These are phyloP conservation scores for Lethenteron reissneri DNA, from an alignment of 2,113 vertebrate genomes.

Conservation along the genomic window DNA sequence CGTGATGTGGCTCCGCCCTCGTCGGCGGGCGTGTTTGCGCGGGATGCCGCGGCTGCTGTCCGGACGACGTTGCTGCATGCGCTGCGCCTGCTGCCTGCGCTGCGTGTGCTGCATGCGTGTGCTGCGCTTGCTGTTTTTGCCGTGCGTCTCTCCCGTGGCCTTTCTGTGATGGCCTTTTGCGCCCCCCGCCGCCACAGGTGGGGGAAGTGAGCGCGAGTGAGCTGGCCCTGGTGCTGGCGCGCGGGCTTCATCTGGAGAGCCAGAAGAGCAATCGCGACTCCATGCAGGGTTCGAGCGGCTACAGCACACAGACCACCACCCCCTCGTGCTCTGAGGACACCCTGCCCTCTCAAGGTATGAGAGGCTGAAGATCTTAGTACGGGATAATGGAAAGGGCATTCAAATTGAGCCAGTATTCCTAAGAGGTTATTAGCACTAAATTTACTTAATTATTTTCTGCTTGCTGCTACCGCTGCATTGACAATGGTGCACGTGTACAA, in stretches of 20 bases:
- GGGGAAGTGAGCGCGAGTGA: constrained; percentile 34
- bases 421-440: not conserved
- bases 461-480: not conserved
- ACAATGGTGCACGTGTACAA: not conserved
- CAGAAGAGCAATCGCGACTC: constrained; percentile 91
- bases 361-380: too few species aligned
- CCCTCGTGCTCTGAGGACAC: constrained; percentile 92
- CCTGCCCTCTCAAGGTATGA: constrained; percentile 75
- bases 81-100: too few species aligned
- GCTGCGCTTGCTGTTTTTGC: too few species aligned
- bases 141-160: too few species aligned
- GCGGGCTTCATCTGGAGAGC: constrained; percentile 68
- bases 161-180: not conserved
- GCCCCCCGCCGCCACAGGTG: not conserved
- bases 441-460: not conserved
- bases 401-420: not conserved
- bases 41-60: too few species aligned
- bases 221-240: constrained; percentile 77
- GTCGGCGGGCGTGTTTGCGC: too few species aligned
- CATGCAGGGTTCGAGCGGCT: constrained; percentile 74
- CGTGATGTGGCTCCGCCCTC: too few species aligned
- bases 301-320: constrained; percentile 86
- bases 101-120: too few species aligned
- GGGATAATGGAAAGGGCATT: too few species aligned
- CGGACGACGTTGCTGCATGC: too few species aligned